Evolutionary conservation across 2,113 vertebrate genomes (phyloP).

Genomic region (Salvator merianae): DNA sequence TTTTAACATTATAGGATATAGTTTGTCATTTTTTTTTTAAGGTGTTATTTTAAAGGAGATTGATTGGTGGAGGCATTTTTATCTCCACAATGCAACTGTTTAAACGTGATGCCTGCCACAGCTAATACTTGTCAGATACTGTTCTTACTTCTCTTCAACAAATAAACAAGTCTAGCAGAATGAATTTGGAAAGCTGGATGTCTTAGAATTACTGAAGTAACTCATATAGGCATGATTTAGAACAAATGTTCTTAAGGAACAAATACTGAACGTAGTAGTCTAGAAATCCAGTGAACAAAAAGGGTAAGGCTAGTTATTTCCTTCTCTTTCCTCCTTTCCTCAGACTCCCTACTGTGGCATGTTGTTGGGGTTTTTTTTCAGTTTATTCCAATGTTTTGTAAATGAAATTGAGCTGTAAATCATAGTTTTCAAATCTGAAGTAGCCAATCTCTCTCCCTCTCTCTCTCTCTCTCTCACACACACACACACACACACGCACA

Average conservation of each 20-base stretch:
- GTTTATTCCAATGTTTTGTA: neutral
- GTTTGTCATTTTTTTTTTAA: slow-evolving; percentile 41
- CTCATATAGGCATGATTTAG: neutral
- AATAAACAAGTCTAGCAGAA: slow-evolving; percentile 58
- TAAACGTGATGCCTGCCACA: slow-evolving; percentile 55
- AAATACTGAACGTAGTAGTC: neutral
- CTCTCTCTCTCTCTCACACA: too few species aligned
- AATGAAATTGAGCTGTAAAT: neutral
- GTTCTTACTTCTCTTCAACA: slow-evolving; percentile 57
- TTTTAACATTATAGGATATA: too few species aligned
- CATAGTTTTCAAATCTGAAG: too few species aligned
- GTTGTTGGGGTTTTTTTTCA: neutral
- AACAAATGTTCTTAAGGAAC: neutral
- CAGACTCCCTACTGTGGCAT: neutral
- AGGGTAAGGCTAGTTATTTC: neutral
- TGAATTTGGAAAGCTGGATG: neutral
- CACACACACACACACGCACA: too few species aligned
- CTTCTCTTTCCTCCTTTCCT: neutral
- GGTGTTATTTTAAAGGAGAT: slow-evolving; percentile 44
- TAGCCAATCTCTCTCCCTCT: too few species aligned
- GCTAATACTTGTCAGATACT: slow-evolving; percentile 62
- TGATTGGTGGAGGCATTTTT: too few species aligned
- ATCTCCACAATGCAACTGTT: slow-evolving; percentile 53
- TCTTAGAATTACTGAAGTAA: slow-evolving; percentile 22
- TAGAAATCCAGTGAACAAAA: neutral